phyloP scores from a whole-genome alignment of 2,888 invertebrate species.

The Bimastos eiseni region DNA sequence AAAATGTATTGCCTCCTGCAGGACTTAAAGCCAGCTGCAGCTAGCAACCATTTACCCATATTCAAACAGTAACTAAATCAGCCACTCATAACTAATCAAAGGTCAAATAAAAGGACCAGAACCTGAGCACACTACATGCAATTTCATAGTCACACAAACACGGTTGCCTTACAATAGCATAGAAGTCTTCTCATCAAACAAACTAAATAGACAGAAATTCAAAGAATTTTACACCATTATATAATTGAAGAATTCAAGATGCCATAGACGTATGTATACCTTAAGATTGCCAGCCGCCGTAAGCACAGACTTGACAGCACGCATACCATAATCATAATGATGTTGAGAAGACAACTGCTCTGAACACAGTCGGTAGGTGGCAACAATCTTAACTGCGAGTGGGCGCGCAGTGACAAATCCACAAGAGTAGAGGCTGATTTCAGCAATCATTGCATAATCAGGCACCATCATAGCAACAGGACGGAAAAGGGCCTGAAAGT shows the following conservation, averaged over 20 bases:
- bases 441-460: slow-evolving; percentile 93
- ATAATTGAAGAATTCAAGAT: neutral
- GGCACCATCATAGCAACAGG: slow-evolving; percentile 96
- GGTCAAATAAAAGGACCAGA: too few species aligned
- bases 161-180: too few species aligned
- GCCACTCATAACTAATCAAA: too few species aligned
- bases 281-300: slow-evolving; percentile 65
- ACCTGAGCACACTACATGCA: too few species aligned
- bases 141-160: too few species aligned
- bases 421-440: slow-evolving; percentile 88
- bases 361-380: slow-evolving; percentile 64
- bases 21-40: too few species aligned
- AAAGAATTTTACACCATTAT: neutral
- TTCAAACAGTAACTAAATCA: too few species aligned
- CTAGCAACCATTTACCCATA: too few species aligned
- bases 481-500: slow-evolving; percentile 74
- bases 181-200: too few species aligned
- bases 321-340: slow-evolving; percentile 65
- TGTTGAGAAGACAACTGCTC: slow-evolving; percentile 65
- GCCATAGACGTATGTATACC: slow-evolving; percentile 48
- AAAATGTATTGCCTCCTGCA: too few species aligned
- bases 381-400: slow-evolving; percentile 65
- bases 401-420: slow-evolving; percentile 84
- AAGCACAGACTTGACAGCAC: slow-evolving; percentile 66
- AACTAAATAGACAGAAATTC: too few species aligned